These are phyloP conservation scores for Enteromius argenteus DNA, from an alignment of 2,797 vertebrate species.

Conservation along the genomic window DNA sequence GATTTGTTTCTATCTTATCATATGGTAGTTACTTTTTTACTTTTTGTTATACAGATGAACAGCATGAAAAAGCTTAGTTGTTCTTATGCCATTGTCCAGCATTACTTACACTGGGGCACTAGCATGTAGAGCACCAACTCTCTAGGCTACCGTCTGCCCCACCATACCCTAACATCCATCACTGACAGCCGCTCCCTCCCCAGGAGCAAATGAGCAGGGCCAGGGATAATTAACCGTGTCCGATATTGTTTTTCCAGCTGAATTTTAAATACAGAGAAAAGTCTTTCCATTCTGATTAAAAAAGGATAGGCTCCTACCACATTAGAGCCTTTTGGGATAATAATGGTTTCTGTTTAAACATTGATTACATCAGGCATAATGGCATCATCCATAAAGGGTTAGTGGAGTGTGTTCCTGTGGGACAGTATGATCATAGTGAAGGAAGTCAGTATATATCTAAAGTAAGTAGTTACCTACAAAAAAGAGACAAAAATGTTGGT, in stretches of 20 bases:
- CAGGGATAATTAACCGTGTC: conserved; percentile 54
- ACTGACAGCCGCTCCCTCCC: conserved; percentile 54
- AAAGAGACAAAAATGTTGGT: not conserved
- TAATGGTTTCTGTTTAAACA: conserved; percentile 49
- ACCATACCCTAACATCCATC: conserved; percentile 56
- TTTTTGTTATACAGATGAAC: not conserved
- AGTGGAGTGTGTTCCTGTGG: not conserved
- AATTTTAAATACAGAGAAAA: conserved; percentile 63
- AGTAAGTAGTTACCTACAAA: not conserved
- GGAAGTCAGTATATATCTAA: not conserved
- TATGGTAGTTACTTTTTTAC: not conserved
- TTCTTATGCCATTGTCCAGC: not conserved
- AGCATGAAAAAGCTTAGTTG: not conserved
- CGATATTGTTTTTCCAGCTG: conserved; percentile 55
- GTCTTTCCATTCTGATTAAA: conserved; percentile 54
- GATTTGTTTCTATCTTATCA: not conserved
- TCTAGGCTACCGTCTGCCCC: not conserved
- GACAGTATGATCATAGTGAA: not conserved
- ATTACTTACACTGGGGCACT: not conserved
- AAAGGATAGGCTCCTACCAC: conserved; percentile 24
- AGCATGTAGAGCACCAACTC: not conserved
- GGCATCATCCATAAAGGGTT: conserved; percentile 38
- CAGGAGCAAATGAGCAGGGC: conserved; percentile 44
- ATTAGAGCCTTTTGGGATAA: conserved; percentile 44
- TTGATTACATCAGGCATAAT: conserved; percentile 55